These are phyloP conservation scores for Adelges cooleyi DNA, from an alignment of 1,140 invertebrate species.

Conservation along the genomic window DNA sequence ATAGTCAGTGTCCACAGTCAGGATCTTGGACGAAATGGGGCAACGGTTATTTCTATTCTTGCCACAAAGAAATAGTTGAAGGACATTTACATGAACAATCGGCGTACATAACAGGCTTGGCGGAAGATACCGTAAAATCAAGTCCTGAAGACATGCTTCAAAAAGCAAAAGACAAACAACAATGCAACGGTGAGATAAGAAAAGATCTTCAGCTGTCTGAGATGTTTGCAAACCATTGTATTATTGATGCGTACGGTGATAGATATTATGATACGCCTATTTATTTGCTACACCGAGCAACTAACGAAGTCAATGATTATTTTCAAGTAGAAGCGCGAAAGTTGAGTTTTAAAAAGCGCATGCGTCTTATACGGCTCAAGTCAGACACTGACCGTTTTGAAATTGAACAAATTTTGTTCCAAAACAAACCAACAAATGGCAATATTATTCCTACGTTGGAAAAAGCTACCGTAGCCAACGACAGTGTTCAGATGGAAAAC, in stretches of 20 bases:
- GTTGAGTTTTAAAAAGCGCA: conserved; percentile 7
- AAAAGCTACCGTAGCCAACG: not conserved
- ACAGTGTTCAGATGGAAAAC: not conserved
- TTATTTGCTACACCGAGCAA: not conserved
- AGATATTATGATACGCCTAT: conserved; percentile 10
- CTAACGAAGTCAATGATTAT: conserved; percentile 9
- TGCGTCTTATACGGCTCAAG: conserved; percentile 2
- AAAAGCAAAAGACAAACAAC: not conserved
- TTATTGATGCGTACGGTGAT: conserved; percentile 18
- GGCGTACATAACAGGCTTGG: not conserved
- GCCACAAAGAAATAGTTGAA: not conserved
- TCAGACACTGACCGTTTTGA: not conserved
- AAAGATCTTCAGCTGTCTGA: not conserved
- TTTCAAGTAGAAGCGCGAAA: conserved; percentile 24
- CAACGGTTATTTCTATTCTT: conserved; percentile 7
- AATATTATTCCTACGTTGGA: conserved; percentile 13
- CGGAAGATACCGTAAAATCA: not conserved
- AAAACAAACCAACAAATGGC: conserved; percentile 12
- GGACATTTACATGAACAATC: not conserved
- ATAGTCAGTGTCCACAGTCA: not conserved
- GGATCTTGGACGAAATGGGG: conserved; percentile 23
- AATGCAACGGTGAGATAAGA: not conserved
- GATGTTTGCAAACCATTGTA: conserved; percentile 8
- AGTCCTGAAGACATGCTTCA: not conserved
- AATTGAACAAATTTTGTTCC: conserved; percentile 26